Base-by-base conservation (phyloP, 1,140 invertebrate species). In the Atopsyche davidsoni region DNA sequence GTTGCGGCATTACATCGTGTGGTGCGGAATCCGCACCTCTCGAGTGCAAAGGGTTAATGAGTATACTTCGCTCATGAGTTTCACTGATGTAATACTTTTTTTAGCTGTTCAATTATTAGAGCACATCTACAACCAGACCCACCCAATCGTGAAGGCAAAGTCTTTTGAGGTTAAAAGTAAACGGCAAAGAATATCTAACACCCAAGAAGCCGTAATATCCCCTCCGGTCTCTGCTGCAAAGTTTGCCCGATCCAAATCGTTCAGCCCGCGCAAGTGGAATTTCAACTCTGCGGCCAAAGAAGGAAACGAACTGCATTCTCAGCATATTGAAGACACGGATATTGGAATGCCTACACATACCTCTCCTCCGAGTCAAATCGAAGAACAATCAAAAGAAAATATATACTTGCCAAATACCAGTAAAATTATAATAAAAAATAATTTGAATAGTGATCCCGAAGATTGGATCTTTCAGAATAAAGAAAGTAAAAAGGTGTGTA, bases 401-500 rank as follows among this genome's bases (percentile, higher is more conserved):
- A 41, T 19, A 19, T 48, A 4, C 23, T n/a, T 40, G n/a, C 32
- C 24, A 28, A n/a, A 28, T 7, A 7, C 24, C 24, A 28, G n/a
- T 28, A 28, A 28, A 28, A 28, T 7, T 28, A n/a, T 28, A 28
- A 28, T 28, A 6, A n/a, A 28, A 28, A 28, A 6, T 28, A n/a
- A 28, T 7, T 28, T n/a, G 6, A 28, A 28, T 28, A 28, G 70
- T 57, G 36, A 46, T 47, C 41, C 59, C 14, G 68, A 66, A 19
- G 70, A 72, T 55, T 72, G 68, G 70, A 61, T 73, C 3, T 73
- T 74, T 61, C 72, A 69, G 38, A 71, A 62, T 40, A 62, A 60
- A 48, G 69, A 71, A 43, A 72, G 69, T 34, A 59, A 66, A 21
- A 74, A 72, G 67, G 72, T 72, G 61, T 51, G 42, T 48, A 42